A percentile compares a stretch with the other conserved stretches of the same genome.
Conservation (phyloP, 2,797 vertebrate genomes). For the Heterohyrax brucei region DNA sequence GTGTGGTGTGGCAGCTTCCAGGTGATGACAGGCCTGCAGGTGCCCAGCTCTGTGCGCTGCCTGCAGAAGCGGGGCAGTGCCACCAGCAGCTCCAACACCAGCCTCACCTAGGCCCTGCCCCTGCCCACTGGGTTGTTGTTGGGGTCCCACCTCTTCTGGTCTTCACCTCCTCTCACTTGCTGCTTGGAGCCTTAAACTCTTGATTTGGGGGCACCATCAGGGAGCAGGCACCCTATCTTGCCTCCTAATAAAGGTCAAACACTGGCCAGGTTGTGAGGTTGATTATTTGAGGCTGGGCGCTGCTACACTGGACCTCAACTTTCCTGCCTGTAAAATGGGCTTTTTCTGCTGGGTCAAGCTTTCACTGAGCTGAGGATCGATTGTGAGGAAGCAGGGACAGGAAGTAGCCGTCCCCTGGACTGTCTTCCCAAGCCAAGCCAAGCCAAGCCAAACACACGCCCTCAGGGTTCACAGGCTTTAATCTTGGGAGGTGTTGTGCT, state of each 20-base stretch:
- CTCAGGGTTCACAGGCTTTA: constrained; percentile 7
- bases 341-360: not conserved
- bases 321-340: not conserved
- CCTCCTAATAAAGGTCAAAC: constrained; percentile 83
- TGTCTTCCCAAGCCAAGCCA: not conserved
- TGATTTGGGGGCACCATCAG: not conserved
- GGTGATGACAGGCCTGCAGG: constrained; percentile 95
- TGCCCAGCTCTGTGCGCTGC: constrained; percentile 95
- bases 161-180: constrained; percentile 57
- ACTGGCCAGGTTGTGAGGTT: constrained; percentile 49
- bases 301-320: not conserved
- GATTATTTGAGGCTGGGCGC: not conserved
- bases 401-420: fast-evolving
- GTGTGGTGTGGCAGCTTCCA: constrained; percentile 98
- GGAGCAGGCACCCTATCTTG: constrained; percentile 16
- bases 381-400: not conserved
- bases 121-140: not conserved
- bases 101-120: constrained; percentile 92
- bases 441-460: not conserved
- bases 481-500: not conserved
- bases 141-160: not conserved
- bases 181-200: constrained; percentile 86
- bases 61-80: constrained; percentile 96
- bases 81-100: constrained; percentile 97
- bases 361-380: not conserved